Base-by-base conservation (phyloP, 2,888 invertebrate species). In the Leptopilina myrica region DNA sequence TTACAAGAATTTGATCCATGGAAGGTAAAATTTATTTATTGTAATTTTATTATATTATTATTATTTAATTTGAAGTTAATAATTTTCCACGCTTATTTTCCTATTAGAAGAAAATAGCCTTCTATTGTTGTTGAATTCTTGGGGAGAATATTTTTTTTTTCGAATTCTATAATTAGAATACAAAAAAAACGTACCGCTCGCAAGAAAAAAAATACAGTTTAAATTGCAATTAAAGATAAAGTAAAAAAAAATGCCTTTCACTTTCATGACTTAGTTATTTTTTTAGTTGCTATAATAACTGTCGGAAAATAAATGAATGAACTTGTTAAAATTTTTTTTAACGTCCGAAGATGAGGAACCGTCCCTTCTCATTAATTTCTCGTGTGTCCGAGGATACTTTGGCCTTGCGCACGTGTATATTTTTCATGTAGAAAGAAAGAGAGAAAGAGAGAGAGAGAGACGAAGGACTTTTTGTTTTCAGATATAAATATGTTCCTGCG, bases 321-420 rank as follows among this genome's bases (percentile, higher is more conserved):
- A 43, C 66, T 66, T 66, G 66, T 66, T 66, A 46, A 66, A 66
- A 5, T 9, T 66, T 66, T 66, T 66, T 66, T 43, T 66, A 46
- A 43, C n/a, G 9, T 43, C 12, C 4, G 9, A 66, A 43, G 66
- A 66, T n/a, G 46, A 15, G 4, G 66, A 66, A 46, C 15, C 15
- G 43, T 66, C 40, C 43, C n/a, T 43, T 46, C 15, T 15, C 15
- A n/a, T 66, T n/a, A 66, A 15, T 66, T 66, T 40, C 43, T 66
- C 64, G 64, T 11, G 33, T 64, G 33, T 26, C 64, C 65, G 43
- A 40, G 43, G 40, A 20, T 64, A 64, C 12, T 64, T 64, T 6
- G 15, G 8, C 15, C 9, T 20, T 64, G 8, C 8, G 8, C 43
- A 43, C 43, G 43, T 43, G 43, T 43, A 33, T 33, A 43, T 43